Evolutionary conservation across 2,113 vertebrate genomes (phyloP).

Genomic region (Puntigrus tetrazona): DNA sequence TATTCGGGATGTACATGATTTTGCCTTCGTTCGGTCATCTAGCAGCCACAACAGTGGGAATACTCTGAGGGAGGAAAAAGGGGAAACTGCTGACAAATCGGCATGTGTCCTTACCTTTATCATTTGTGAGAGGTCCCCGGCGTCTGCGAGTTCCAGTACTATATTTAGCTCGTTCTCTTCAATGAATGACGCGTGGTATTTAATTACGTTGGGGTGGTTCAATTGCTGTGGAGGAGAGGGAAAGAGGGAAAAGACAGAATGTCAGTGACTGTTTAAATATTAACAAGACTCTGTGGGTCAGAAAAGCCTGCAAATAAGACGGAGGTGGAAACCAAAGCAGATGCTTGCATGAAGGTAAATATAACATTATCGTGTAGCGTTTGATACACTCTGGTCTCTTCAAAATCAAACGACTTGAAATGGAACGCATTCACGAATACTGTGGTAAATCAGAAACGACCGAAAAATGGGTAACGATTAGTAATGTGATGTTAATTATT

Average conservation of each 20-base stretch:
- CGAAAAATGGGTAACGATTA: background rate
- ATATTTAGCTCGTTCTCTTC: slow-evolving; percentile 98
- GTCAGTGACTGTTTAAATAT: slow-evolving; percentile 58
- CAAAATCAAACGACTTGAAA: background rate
- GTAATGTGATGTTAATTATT: background rate
- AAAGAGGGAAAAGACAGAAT: background rate
- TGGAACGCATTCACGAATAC: background rate
- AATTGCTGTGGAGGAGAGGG: slow-evolving; percentile 83
- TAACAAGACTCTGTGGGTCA: slow-evolving; percentile 47
- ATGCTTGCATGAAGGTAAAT: slow-evolving; percentile 30
- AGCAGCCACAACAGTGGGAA: background rate
- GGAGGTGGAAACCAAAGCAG: slow-evolving; percentile 34
- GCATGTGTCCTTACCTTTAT: slow-evolving; percentile 85
- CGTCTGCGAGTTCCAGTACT: slow-evolving; percentile 96
- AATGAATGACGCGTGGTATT: slow-evolving; percentile 98
- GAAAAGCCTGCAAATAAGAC: slow-evolving; percentile 32
- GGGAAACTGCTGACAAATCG: slow-evolving; percentile 34
- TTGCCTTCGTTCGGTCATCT: background rate
- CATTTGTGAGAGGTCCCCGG: slow-evolving; percentile 97
- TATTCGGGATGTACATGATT: background rate
- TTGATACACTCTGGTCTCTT: background rate
- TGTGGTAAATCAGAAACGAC: background rate
- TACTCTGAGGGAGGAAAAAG: background rate
- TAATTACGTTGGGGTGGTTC: slow-evolving; percentile 98
- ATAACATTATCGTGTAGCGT: slow-evolving; percentile 8